Evolutionary conservation across 2,797 vertebrate genomes (phyloP), one percentile per base, ranked within the genome.

Genomic region (Poecilia velifera): DNA sequence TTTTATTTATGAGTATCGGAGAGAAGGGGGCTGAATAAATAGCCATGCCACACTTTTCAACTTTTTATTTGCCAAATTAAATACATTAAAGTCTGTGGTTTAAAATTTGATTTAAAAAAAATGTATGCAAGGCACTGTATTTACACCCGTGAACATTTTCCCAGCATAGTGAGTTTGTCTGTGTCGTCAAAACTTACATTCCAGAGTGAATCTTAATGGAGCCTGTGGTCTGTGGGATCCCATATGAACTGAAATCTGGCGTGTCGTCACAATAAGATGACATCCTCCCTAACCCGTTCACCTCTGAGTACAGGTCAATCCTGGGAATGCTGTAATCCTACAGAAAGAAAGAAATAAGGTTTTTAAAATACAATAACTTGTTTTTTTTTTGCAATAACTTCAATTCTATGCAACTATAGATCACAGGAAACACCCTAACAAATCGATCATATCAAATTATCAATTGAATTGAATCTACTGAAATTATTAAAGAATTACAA

Each of bases 161-260:
- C 36, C 22, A 41, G 3, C 22, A 39, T 1, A 4, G 12, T 4
- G 3, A 57, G 31, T 57, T 57, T 57, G 4, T 57, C 4, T 8
- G 4, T 4, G 20, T 36, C 79, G 5, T 59, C 14, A 82, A 41
- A 81, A 97, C 98, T 98, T 95, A 99, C 98, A 93, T 96, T 95
- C 98, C 98, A 90, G 97, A 97, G 73, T 97, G 96, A 66, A 99
- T 97, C 94, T 96, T 97, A 81, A 99, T 97, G 79, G 98, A 99
- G 83, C 96, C 96, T 0, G 97, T 98, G 87, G 95, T 96, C 87
- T 97, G 96, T 14, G 96, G 95, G 36, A 96, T 91, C 66, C 96
- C 96, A n/a, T 95, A 98, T 34, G 97, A 94, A 64, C 96, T 93
- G 1, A 95, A 92, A 89, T 99, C 98, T 36, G 97, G 90, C 0